phyloP scores from a whole-genome alignment of 2,113 vertebrate genomes.

The Ramphastos sulfuratus region DNA sequence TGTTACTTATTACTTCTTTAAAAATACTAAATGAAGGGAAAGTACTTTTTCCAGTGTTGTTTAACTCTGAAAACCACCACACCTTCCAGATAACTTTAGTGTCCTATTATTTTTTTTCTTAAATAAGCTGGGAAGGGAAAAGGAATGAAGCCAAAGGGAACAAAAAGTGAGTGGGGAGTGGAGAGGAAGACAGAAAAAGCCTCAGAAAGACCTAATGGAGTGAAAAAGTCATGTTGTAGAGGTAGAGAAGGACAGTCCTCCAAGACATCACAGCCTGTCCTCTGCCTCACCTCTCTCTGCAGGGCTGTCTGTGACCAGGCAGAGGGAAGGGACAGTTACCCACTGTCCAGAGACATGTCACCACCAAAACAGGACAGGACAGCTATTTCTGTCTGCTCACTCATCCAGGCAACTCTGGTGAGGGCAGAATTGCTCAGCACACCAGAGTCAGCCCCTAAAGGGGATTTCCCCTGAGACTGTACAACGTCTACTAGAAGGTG shows the following conservation, averaged over 20 bases:
- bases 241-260: not conserved
- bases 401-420: not conserved
- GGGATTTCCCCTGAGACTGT: not conserved
- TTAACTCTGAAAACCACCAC: constrained; percentile 41
- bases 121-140: not conserved
- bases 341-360: not conserved
- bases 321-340: not conserved
- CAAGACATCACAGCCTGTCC: not conserved
- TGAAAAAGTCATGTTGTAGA: not conserved
- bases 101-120: not conserved
- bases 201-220: not conserved
- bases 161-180: not conserved
- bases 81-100: not conserved
- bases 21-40: constrained; percentile 55
- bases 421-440: not conserved
- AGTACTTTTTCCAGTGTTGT: constrained; percentile 3
- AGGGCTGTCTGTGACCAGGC: not conserved
- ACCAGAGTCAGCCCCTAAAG: not conserved
- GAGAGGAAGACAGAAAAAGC: not conserved
- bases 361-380: not conserved
- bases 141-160: not conserved
- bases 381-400: no score
- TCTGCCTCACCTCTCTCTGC: not conserved
- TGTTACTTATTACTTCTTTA: constrained; percentile 68
- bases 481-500: not conserved